Evolutionary conservation across 2,888 invertebrate species (phyloP), one percentile per base, ranked within the genome.

Genomic region (Polymixis flavicincta): DNA sequence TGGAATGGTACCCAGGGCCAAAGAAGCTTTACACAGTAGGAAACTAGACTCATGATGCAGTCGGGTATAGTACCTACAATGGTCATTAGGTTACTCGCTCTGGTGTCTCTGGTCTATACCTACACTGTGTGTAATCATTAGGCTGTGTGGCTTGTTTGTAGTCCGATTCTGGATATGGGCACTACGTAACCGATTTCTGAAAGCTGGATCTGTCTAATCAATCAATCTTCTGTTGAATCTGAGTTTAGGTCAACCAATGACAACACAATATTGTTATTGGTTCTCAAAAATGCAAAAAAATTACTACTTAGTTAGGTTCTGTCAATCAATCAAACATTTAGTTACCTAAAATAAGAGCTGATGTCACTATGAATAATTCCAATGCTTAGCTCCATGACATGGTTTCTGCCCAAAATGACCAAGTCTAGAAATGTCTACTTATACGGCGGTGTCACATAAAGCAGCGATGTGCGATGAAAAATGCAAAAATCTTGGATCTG

Each of bases 401-500:
- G 28, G 61, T 25, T 71, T 42, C 50, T 25, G 28, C 17, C 13
- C 65, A 63, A 70, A 66, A 57, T 66, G 19, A 73, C 59, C 52
- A 64, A 79, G 57, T 28, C 6, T 11, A 71, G 57, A 50, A 65
- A 45, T 52, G 19, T 50, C 28, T 67, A 67, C 65, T 37, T 70
- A 59, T 17, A 64, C 57, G 59, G 63, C 71, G 80, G 89, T 86
- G 84, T 79, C 82, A 89, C 88, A 86, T 86, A 88, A 83, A 70
- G 69, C 67, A 65, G 76, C 76, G 84, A 85, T 78, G 85, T 67
- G 86, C 85, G 87, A 87, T 91, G 89, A 91, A 92, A 92, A 91
- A 92, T 92, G 91, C 89, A 91, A 90, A 93, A 90, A 87, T 84
- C 85, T 87, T 82, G 86, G 72, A 93, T 92, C 85, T 92, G 83